phyloP scores from a whole-genome alignment of 1,140 invertebrate species.

The Sinella curviseta region DNA sequence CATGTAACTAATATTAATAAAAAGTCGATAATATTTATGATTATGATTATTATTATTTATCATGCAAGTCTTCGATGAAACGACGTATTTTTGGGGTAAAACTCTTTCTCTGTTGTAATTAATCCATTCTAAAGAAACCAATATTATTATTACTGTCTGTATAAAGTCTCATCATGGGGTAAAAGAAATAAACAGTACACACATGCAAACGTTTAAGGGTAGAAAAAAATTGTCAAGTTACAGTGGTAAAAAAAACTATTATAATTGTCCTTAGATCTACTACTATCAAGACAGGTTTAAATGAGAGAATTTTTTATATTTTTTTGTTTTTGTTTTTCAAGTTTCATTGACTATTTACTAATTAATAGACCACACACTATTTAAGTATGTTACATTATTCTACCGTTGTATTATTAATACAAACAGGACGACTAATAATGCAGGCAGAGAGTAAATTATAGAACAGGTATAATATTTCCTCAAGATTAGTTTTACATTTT shows the following conservation, averaged over 20 bases:
- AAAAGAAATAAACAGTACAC: not conserved
- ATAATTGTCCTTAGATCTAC: not conserved
- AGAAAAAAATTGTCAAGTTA: not conserved
- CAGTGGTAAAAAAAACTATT: too few species aligned
- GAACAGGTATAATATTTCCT: conserved; percentile 1
- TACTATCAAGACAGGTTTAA: not conserved
- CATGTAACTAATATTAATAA: conserved; percentile 7
- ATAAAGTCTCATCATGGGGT: conserved; percentile 17
- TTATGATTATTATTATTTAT: conserved; percentile 7
- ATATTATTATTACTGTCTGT: conserved; percentile 5
- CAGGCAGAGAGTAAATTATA: conserved; percentile 3
- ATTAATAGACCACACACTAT: not conserved
- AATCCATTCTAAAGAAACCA: conserved; percentile 11
- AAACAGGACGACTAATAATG: conserved; percentile 11
- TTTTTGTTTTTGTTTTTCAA: conserved; percentile 14
- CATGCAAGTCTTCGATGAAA: not conserved
- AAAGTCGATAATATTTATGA: conserved; percentile 12
- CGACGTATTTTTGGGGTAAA: not conserved
- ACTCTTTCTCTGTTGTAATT: not conserved
- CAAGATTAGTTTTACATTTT: conserved; percentile 18
- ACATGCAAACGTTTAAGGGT: conserved; percentile 12
- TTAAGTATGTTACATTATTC: conserved; percentile 12
- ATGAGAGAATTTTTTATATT: conserved; percentile 9
- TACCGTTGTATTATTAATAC: conserved; percentile 12
- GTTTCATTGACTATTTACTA: conserved; percentile 8